phyloP scores from a whole-genome alignment of 2,797 vertebrate species.

The Myotis vivesi region DNA sequence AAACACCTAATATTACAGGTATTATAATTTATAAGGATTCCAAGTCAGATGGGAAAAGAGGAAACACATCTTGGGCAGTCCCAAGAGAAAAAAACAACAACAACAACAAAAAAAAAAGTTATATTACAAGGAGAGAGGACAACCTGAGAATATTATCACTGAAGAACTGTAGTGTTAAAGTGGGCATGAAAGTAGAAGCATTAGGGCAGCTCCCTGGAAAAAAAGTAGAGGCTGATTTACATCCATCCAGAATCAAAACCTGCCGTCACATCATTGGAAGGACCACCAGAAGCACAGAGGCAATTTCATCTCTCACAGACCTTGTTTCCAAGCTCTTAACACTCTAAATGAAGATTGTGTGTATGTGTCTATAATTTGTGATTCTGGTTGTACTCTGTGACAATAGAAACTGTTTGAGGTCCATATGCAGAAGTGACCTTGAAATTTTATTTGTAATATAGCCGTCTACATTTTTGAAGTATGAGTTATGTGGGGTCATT shows the following conservation, averaged over 20 bases:
- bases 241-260: background rate
- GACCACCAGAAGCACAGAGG: background rate
- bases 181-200: too few species aligned
- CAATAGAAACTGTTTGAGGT: background rate
- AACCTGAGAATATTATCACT: background rate
- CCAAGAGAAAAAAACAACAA: background rate
- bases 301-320: too few species aligned
- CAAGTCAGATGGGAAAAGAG: background rate
- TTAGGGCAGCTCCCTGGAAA: background rate
- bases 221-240: background rate
- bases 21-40: background rate
- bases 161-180: too few species aligned
- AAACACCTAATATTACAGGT: background rate
- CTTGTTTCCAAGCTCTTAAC: background rate
- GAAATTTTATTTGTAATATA: background rate
- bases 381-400: background rate
- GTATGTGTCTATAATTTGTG: background rate
- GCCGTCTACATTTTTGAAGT: background rate
- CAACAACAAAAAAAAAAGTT: background rate
- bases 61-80: background rate
- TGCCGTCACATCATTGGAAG: background rate
- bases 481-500: background rate
- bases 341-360: background rate
- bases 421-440: background rate
- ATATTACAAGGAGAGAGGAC: too few species aligned